Evolutionary conservation across 2,797 vertebrate species (phyloP), one percentile per base, ranked within the genome.

Genomic region (Numenius phaeopus): DNA sequence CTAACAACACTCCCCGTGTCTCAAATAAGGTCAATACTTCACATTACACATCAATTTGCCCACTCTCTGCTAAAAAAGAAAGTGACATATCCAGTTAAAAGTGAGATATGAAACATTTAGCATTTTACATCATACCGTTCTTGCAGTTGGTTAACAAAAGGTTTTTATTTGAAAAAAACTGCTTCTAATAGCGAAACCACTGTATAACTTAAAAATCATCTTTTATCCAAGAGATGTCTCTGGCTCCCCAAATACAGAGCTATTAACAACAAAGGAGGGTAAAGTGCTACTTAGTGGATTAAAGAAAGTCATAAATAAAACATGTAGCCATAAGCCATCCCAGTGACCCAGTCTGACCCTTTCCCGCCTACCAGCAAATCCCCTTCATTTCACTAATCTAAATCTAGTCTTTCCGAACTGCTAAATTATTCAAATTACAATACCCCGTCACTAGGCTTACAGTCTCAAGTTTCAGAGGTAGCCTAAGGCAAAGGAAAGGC

Each of bases 291-390:
- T 95, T 86, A 65, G 52, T 29, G 64, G 87, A 96, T 79, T 82
- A 94, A 91, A 94, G 49, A 82, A 57, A 83, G 65, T 85, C 39
- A 86, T 87, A 92, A 95, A 95, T 82, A 95, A 84, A 94, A 89
- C 88, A 92, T 17, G 47, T 11, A 70, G 59, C 52, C 6, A 0
- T 72, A 87, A 95, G 69, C 62, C 64, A 94, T n/a, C 14, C 44
- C 46, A 58, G 2, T 62, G 75, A 90, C 89, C 92, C n/a, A 32
- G 61, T 20, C 32, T 88, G 79, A 94, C 75, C 80, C 59, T 61
- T 87, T 71, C 67, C 83, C 0, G 0, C 84, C 87, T 77, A 62
- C 57, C 47, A 77, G 57, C 65, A 87, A 93, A 90, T 87, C 82
- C 57, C 32, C 62, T 95, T 83, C 71, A 69, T 67, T 90, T 64